Base-by-base conservation (phyloP, 2,113 vertebrate genomes). In the Archocentrus centrarchus region DNA sequence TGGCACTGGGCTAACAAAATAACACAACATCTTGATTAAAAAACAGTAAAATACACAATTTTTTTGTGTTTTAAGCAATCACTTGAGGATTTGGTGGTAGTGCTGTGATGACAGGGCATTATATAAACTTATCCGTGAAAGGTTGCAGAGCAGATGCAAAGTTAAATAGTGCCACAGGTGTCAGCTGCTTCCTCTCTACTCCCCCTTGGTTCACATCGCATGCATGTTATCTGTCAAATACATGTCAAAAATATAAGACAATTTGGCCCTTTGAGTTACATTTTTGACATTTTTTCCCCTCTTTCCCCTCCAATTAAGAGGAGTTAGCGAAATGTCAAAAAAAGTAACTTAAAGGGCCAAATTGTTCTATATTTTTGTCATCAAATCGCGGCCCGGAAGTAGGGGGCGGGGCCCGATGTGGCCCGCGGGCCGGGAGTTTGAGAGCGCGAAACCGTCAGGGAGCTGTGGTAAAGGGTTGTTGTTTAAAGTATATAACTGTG, bases 111-210 rank as follows among this genome's bases (percentile, higher is more conserved):
- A 85, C 77, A 66, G 63, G 5, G 55, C 78, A 62, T 84, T 57
- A 64, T 82, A 59, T 50, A 78, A 73, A 82, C 60, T 89, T 81
- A 86, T 91, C 83, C 53, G 20, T 81, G 50, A 59, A 78, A 27
- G 24, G 59, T 78, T 85, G 59, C 70, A 60, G 70, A 17, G 60
- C 66, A 83, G 53, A 86, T 89, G 64, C 73, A 61, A 82, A 75
- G 68, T 86, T 75, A 55, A 85, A 84, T 88, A 60, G 58, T 9
- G 11, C 80, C 62, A 81, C 53, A 75, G 13, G 83, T 78, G 47
- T 37, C 50, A 62, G n/a, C 47, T 44, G 14, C 20, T n/a, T 79
- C 59, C 57, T 81, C 20, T 17, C 75, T 39, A 17, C 55, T 64
- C 37, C 57, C n/a, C 20, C 47, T 41, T 27, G 1, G 22, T 77